Evolutionary conservation across 1,140 invertebrate species (phyloP).

Genomic region (Temnothorax longispinosus): DNA sequence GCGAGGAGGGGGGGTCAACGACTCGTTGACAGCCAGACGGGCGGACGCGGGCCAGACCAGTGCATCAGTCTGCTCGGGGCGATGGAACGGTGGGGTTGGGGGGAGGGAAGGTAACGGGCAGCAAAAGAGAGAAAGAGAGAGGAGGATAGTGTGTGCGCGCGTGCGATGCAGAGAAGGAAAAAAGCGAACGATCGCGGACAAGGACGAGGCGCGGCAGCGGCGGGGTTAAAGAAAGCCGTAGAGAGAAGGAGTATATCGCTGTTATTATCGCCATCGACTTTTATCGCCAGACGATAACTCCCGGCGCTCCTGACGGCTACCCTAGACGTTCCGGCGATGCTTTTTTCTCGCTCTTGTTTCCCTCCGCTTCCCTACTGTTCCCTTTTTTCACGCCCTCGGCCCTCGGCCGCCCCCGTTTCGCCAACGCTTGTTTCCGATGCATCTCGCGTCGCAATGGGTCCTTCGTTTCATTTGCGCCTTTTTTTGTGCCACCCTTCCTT

Average conservation of each 20-base stretch:
- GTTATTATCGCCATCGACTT: constrained; percentile 81
- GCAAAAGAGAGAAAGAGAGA: background rate
- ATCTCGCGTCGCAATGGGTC: background rate
- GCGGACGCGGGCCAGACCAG: constrained; percentile 79
- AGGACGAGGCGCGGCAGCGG: constrained; percentile 30
- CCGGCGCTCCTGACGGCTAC: constrained; percentile 71
- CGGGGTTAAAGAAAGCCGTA: constrained; percentile 40
- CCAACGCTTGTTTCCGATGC: constrained; percentile 16
- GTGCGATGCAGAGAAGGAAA: background rate
- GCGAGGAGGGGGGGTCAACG: constrained; percentile 77
- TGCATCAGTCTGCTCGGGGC: constrained; percentile 71
- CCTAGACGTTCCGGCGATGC: constrained; percentile 67
- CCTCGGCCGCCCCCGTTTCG: background rate
- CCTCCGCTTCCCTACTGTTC: constrained; percentile 11
- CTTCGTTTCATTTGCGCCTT: constrained; percentile 17
- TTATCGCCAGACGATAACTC: constrained; percentile 81
- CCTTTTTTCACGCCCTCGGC: constrained; percentile 4
- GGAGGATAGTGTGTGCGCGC: background rate
- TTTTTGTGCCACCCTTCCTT: constrained; percentile 1
- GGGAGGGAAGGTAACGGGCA: background rate
- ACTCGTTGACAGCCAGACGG: constrained; percentile 80
- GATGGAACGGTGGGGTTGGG: constrained; percentile 17
- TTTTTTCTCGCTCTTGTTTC: constrained; percentile 64
- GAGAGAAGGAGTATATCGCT: constrained; percentile 73
- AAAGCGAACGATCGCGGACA: constrained; percentile 39